These are phyloP conservation scores for Podotricha telesiphe DNA, from an alignment of 2,888 invertebrate species.

Conservation along the genomic window DNA sequence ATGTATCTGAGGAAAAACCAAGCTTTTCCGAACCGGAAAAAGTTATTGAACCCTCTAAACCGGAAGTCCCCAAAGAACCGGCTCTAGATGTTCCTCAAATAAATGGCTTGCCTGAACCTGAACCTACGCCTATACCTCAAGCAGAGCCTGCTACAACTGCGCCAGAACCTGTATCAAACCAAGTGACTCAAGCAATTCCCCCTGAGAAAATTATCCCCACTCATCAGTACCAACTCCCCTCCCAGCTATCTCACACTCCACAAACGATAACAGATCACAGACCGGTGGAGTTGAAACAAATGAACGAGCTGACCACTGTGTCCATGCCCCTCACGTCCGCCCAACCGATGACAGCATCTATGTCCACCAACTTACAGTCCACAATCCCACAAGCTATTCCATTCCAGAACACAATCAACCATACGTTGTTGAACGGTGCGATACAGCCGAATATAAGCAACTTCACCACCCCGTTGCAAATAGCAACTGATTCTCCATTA, in stretches of 20 bases:
- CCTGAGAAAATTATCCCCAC: constrained; percentile 62
- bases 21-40: constrained; percentile 40
- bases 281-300: constrained; percentile 47
- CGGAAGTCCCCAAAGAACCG: constrained; percentile 51
- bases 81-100: constrained; percentile 48
- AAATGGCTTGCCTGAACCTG: constrained; percentile 61
- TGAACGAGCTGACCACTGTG: constrained; percentile 46
- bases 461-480: constrained; percentile 71
- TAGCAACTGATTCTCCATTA: constrained; percentile 69
- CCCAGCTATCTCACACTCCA: constrained; percentile 53
- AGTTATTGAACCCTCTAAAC: constrained; percentile 35
- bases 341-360: constrained; percentile 47
- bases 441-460: constrained; percentile 59
- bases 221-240: constrained; percentile 64
- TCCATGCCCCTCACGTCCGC: constrained; percentile 46
- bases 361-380: constrained; percentile 46
- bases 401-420: constrained; percentile 52
- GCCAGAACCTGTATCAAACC: constrained; percentile 26
- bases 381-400: constrained; percentile 46
- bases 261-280: constrained; percentile 52
- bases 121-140: constrained; percentile 52
- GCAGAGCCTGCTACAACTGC: constrained; percentile 38
- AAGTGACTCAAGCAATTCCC: constrained; percentile 47
- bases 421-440: constrained; percentile 53
- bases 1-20: constrained; percentile 49